Percentiles rank a stretch among this genome's conserved stretches.
Conservation (phyloP, 2,888 invertebrate genomes). For the Cotesia congregata region DNA sequence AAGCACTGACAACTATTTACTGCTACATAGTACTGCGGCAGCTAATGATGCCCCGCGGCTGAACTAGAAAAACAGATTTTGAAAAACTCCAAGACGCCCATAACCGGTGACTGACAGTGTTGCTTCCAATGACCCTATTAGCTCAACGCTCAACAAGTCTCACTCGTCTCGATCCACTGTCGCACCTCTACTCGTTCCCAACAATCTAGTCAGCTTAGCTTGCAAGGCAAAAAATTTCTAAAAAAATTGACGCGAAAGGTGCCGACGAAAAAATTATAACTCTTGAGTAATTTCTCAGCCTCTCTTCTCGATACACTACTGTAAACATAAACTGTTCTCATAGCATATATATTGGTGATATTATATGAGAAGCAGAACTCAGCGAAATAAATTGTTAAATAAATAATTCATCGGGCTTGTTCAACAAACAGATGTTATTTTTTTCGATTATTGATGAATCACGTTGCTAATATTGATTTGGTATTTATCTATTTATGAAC, state of each 20-base stretch:
- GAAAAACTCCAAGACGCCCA: conserved; percentile 42
- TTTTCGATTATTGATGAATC: background rate
- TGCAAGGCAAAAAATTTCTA: conserved; percentile 7
- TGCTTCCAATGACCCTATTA: conserved; percentile 50
- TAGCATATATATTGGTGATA: background rate
- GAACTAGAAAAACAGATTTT: conserved; percentile 35
- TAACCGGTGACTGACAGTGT: conserved; percentile 50
- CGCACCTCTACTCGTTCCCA: conserved; percentile 14
- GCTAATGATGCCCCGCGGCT: conserved; percentile 53
- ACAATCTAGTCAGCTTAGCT: background rate
- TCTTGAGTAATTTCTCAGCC: conserved; percentile 28
- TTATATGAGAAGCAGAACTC: background rate
- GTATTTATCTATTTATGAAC: background rate
- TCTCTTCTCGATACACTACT: conserved; percentile 9
- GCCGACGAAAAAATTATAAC: conserved; percentile 13
- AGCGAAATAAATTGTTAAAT: conserved; percentile 3
- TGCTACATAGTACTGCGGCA: conserved; percentile 34
- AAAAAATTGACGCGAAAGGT: conserved; percentile 10
- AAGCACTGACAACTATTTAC: conserved; percentile 49
- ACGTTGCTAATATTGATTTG: no score
- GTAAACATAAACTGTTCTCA: conserved; percentile 18
- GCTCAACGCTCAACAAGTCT: conserved; percentile 36
- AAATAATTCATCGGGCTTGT: conserved; percentile 15
- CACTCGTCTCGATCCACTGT: conserved; percentile 20
- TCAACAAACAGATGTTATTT: conserved; percentile 22